Evolutionary conservation across 2,888 invertebrate species (phyloP).

Genomic region (Thera britannica): DNA sequence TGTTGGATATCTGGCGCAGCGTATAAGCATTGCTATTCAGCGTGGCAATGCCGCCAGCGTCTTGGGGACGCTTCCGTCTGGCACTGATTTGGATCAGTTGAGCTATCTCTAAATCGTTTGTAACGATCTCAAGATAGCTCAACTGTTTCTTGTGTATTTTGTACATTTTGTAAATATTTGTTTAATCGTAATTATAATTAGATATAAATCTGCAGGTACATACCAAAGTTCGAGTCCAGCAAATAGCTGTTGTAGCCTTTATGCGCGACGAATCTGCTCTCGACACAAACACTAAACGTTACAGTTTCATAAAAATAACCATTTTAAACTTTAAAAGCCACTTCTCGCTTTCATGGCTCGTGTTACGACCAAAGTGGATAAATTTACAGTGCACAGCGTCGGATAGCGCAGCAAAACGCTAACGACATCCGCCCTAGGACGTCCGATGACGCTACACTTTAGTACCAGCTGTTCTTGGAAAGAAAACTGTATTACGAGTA

Average conservation of each 20-base stretch:
- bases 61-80: no score
- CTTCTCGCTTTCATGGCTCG: slow-evolving; percentile 7
- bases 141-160: no score
- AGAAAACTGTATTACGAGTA: slow-evolving; percentile 15
- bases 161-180: no score
- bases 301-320: slow-evolving; percentile 1
- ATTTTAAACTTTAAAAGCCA: slow-evolving; percentile 1
- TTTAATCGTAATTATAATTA: no score
- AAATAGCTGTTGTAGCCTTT: neutral
- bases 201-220: no score
- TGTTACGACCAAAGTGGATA: slow-evolving; percentile 4
- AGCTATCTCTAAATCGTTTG: no score
- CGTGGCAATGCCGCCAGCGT: no score
- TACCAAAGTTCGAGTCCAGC: neutral
- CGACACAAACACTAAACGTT: neutral
- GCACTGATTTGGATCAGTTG: no score
- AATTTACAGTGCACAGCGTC: slow-evolving; percentile 3
- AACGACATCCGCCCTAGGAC: slow-evolving; percentile 17
- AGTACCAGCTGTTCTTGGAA: slow-evolving; percentile 4
- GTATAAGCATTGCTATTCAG: no score
- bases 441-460: slow-evolving; percentile 4
- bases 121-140: no score
- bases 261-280: neutral
- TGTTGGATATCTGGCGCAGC: no score
- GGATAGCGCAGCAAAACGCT: slow-evolving; percentile 4